These are phyloP conservation scores for Ictidomys tridecemlineatus DNA, from an alignment of 2,113 vertebrate genomes.

Conservation along the genomic window DNA sequence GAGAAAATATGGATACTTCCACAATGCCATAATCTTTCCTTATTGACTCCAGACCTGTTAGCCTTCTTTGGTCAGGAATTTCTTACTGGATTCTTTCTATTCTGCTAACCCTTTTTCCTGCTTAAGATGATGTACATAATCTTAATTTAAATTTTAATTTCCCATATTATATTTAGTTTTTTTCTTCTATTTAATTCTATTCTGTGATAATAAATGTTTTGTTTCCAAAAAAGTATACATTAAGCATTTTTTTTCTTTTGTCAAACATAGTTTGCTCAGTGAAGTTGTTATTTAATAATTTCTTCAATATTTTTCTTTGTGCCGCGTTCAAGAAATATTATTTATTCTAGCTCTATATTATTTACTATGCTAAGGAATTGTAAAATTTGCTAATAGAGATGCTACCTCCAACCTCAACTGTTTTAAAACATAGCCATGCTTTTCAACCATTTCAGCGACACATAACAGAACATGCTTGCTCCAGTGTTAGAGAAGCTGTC, in stretches of 20 bases:
- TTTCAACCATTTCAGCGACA: fast-evolving
- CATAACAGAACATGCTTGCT: fast-evolving
- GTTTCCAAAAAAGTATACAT: neutral
- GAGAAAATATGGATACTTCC: neutral
- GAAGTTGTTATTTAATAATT: neutral
- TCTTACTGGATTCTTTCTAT: neutral
- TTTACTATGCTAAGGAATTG: neutral
- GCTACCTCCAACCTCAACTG: neutral
- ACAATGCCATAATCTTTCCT: neutral
- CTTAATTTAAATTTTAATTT: neutral
- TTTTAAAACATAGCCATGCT: too few species aligned
- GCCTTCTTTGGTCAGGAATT: neutral
- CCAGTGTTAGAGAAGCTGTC: neutral
- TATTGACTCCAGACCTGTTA: neutral
- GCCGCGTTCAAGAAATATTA: neutral
- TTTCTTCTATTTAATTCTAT: neutral
- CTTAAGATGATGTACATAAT: neutral
- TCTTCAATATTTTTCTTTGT: neutral
- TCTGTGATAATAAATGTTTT: neutral
- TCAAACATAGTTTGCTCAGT: neutral
- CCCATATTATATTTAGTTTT: neutral
- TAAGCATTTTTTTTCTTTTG: neutral
- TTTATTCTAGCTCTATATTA: neutral
- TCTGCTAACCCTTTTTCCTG: fast-evolving
- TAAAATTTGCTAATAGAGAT: neutral